These are phyloP conservation scores for Vanessa tameamea DNA, from an alignment of 1,140 invertebrate genomes.

Conservation along the genomic window DNA sequence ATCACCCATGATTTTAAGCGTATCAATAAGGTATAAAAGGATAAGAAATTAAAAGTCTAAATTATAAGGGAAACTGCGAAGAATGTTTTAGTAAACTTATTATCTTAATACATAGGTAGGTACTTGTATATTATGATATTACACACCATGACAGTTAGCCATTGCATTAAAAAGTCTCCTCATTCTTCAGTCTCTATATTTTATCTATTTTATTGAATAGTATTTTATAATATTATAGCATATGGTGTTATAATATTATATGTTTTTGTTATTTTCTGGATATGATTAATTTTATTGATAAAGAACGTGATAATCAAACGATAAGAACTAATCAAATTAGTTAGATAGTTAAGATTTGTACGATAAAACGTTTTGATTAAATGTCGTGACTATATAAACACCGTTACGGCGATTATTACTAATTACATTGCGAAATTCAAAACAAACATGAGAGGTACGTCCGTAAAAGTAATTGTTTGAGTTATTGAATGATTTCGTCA, in stretches of 20 bases:
- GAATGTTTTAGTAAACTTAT: no score
- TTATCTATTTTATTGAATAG: no score
- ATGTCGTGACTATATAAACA: conserved; percentile 20
- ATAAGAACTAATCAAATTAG: conserved; percentile 26
- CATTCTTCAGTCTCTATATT: no score
- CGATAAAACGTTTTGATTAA: conserved; percentile 27
- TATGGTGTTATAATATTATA: neutral
- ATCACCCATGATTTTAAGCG: no score
- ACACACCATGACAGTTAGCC: no score
- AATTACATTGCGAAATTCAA: conserved; percentile 18
- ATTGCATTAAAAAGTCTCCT: no score
- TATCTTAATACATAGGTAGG: no score
- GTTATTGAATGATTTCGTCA: neutral
- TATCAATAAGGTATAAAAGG: no score
- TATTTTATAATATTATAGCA: neutral
- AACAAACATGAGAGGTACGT: conserved; percentile 38
- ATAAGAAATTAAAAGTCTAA: no score
- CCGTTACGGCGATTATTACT: conserved; percentile 1
- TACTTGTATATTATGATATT: no score
- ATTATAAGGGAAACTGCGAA: no score
- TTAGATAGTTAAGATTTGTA: conserved; percentile 22
- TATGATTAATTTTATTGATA: conserved; percentile 20
- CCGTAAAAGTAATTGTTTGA: neutral
- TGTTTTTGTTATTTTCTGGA: no score
- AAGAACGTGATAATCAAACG: conserved; percentile 27